Percentiles rank a stretch among this genome's conserved stretches.
These are phyloP conservation scores for Ara ararauna DNA, from an alignment of 2,797 vertebrate species.

Conservation along the genomic window DNA sequence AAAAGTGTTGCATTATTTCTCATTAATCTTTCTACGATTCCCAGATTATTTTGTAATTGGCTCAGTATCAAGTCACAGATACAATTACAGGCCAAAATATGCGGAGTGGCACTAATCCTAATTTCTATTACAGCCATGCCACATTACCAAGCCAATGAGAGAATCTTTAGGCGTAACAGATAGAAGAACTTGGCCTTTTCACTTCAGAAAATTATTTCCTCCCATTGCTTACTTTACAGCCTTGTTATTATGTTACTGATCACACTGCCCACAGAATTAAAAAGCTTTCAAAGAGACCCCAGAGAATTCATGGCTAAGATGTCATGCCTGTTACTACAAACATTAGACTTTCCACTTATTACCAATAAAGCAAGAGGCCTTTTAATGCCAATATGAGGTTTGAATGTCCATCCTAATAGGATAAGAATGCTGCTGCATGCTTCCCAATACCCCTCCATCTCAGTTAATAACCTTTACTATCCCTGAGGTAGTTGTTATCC, in stretches of 20 bases:
- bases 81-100: slow-evolving; percentile 6
- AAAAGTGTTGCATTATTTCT: neutral
- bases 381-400: neutral
- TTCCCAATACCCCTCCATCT: neutral
- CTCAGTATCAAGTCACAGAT: neutral
- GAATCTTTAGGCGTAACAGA: neutral
- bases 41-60: neutral
- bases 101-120: neutral
- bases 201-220: neutral
- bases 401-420: neutral
- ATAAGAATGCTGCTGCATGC: neutral
- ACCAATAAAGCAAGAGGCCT: neutral
- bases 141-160: neutral
- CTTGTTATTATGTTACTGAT: neutral
- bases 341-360: neutral
- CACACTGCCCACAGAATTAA: neutral
- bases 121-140: neutral
- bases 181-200: neutral
- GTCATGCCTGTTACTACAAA: slow-evolving; percentile 3
- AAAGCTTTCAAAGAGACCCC: neutral
- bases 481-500: neutral
- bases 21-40: neutral
- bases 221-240: neutral
- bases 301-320: neutral
- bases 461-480: neutral